phyloP scores from a whole-genome alignment of 2,888 invertebrate genomes.

The Agriotes lineatus region DNA sequence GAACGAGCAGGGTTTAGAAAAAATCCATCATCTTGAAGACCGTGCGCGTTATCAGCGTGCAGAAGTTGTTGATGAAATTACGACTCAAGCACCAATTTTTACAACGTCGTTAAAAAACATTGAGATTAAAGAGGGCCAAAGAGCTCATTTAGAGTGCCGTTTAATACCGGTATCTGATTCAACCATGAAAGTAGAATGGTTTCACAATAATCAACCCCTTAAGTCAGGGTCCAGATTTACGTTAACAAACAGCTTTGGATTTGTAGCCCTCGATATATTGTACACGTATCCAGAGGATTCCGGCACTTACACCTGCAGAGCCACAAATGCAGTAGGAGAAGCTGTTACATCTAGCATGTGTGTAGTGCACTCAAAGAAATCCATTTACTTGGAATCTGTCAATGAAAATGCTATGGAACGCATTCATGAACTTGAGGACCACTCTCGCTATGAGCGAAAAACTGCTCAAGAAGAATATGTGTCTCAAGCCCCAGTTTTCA shows the following conservation, averaged over 20 bases:
- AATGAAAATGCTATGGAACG: constrained; percentile 88
- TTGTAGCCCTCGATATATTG: constrained; percentile 96
- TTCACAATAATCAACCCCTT: constrained; percentile 89
- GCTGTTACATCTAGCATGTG: constrained; percentile 93
- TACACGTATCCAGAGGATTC: constrained; percentile 96
- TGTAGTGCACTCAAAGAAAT: constrained; percentile 83
- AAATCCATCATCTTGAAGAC: constrained; percentile 92
- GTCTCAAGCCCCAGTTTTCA: constrained; percentile 92
- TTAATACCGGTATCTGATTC: constrained; percentile 94
- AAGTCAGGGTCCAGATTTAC: constrained; percentile 96
- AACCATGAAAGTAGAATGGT: constrained; percentile 96
- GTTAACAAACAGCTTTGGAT: constrained; percentile 97
- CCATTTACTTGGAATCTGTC: constrained; percentile 89
- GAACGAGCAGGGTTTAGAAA: constrained; percentile 89
- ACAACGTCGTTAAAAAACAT: constrained; percentile 92
- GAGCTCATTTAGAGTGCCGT: constrained; percentile 94
- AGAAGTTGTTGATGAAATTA: constrained; percentile 84
- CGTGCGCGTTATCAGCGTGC: constrained; percentile 81
- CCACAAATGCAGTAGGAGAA: constrained; percentile 91
- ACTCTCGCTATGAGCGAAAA: constrained; percentile 80
- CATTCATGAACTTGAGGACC: constrained; percentile 85
- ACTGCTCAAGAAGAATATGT: constrained; percentile 82
- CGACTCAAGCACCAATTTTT: constrained; percentile 92
- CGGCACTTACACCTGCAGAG: constrained; percentile 95
- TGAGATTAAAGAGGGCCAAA: constrained; percentile 93